These are phyloP conservation scores for Ibycter americanus DNA, from an alignment of 2,797 vertebrate species.

Conservation along the genomic window DNA sequence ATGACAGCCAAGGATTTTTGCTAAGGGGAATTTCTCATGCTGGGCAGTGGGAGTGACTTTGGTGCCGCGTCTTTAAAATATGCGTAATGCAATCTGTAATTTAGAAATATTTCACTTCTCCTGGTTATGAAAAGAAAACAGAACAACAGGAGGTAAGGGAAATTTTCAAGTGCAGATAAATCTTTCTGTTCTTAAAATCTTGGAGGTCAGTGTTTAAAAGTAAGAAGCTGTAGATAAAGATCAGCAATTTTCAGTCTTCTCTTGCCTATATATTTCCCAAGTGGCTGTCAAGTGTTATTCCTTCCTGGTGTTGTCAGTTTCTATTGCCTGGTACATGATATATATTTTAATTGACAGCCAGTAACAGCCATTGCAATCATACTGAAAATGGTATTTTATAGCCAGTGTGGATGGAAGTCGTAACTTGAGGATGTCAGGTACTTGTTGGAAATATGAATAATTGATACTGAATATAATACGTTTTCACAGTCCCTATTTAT, in stretches of 20 bases:
- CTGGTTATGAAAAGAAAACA: neutral
- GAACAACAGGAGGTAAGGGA: neutral
- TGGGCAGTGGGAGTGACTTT: neutral
- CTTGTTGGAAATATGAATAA: conserved; percentile 37
- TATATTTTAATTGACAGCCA: conserved; percentile 62
- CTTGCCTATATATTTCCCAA: conserved; percentile 45
- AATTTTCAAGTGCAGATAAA: neutral
- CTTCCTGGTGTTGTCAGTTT: conserved; percentile 27
- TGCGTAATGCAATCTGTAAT: neutral
- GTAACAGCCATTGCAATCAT: conserved; percentile 41
- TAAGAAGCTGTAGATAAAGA: conserved; percentile 20
- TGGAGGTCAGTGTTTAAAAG: conserved; percentile 46
- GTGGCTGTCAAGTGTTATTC: conserved; percentile 33
- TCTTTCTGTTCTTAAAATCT: neutral
- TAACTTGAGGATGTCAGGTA: conserved; percentile 35
- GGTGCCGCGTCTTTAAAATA: neutral
- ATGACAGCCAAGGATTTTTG: neutral
- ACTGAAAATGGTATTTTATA: conserved; percentile 28
- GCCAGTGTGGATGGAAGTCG: neutral
- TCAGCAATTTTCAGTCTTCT: conserved; percentile 25
- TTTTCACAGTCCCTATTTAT: conserved; percentile 33
- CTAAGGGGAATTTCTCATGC: neutral
- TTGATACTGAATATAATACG: conserved; percentile 24
- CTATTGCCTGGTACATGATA: conserved; percentile 37
- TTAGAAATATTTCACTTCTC: neutral